Conservation (phyloP, 2,113 vertebrate species). For the Podarcis raffonei region DNA sequence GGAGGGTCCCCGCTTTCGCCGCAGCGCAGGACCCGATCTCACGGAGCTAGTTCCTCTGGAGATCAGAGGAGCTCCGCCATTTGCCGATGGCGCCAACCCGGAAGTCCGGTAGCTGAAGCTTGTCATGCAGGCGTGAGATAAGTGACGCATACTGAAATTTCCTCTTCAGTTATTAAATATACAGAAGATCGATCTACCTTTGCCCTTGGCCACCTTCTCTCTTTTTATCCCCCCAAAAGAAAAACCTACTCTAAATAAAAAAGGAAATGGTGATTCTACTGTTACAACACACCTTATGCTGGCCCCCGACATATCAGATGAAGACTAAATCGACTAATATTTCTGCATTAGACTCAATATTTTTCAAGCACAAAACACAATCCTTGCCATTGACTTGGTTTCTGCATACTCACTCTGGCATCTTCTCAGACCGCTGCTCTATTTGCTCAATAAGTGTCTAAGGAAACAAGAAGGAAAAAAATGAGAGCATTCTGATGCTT, state of each 20-base stretch:
- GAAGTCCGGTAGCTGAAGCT: neutral
- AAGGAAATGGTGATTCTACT: neutral
- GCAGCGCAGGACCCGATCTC: no score
- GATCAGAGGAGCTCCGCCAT: no score
- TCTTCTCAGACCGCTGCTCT: slow-evolving; percentile 91
- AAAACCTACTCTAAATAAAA: no score
- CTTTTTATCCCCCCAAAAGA: neutral
- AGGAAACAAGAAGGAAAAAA: neutral
- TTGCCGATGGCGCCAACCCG: no score
- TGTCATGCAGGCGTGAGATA: no score
- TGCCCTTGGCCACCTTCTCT: neutral
- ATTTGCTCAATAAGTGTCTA: slow-evolving; percentile 96
- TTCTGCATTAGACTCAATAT: neutral
- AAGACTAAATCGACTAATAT: neutral
- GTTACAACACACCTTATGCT: neutral
- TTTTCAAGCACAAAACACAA: neutral
- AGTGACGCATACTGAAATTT: neutral
- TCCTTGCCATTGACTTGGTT: neutral
- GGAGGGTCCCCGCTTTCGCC: no score
- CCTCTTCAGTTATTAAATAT: neutral
- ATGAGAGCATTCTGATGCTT: neutral
- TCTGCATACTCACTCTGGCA: slow-evolving; percentile 89
- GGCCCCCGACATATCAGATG: no score
- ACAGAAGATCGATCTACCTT: neutral
- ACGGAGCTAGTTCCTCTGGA: no score